A percentile compares a stretch with the other conserved stretches of the same genome.
These are phyloP conservation scores for Turnix velox DNA, from an alignment of 2,113 vertebrate genomes.

Conservation along the genomic window DNA sequence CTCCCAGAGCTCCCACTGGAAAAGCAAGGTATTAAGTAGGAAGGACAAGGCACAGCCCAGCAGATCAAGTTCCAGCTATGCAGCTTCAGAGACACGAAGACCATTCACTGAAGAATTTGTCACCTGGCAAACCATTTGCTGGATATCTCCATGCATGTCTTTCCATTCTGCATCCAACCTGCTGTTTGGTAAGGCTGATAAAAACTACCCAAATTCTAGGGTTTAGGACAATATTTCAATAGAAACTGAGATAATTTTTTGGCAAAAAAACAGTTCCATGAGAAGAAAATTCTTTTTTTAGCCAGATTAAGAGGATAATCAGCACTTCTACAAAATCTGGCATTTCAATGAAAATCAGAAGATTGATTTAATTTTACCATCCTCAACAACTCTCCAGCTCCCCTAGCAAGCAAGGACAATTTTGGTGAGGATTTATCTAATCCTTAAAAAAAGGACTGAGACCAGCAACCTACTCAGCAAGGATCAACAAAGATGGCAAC, in stretches of 20 bases:
- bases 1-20: rapidly evolving
- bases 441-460: not conserved
- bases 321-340: not conserved
- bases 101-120: not conserved
- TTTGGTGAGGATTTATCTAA: not conserved
- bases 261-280: not conserved
- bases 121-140: not conserved
- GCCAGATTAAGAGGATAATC: not conserved
- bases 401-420: not conserved
- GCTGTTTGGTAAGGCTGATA: not conserved
- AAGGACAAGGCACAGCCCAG: not conserved
- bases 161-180: not conserved
- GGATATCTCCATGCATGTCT: not conserved
- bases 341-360: not conserved
- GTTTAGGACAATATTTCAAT: not conserved
- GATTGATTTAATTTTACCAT: not conserved
- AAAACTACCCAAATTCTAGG: not conserved
- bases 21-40: not conserved
- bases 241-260: not conserved
- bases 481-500: not conserved
- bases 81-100: not conserved
- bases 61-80: rapidly evolving
- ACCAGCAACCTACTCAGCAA: not conserved
- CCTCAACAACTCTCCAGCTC: not conserved
- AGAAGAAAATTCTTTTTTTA: not conserved